Percentiles rank a stretch among this genome's conserved stretches.
Evolutionary conservation across 2,888 invertebrate species (phyloP).

Genomic region (Monochamus alternatus): DNA sequence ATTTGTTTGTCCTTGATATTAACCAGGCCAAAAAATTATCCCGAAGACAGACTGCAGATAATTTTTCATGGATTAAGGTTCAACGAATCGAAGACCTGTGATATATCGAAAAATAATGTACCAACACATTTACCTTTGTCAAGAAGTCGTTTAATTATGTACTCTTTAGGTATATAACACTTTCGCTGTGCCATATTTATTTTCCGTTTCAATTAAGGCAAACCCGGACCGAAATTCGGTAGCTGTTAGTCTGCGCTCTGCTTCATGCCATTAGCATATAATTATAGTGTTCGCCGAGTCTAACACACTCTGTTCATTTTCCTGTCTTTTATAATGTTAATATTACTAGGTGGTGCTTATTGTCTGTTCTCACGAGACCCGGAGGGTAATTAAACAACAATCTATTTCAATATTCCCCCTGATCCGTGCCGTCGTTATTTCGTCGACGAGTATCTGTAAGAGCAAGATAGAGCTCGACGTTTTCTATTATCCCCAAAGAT

Average conservation of each 20-base stretch:
- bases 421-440: slow-evolving; percentile 11
- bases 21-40: too few species aligned
- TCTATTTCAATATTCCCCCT: slow-evolving; percentile 13
- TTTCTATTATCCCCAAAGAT: slow-evolving; percentile 36
- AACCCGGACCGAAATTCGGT: not conserved
- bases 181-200: not conserved
- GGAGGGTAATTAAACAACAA: slow-evolving; percentile 24
- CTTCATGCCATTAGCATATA: slow-evolving; percentile 11
- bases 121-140: too few species aligned
- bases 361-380: slow-evolving; percentile 7
- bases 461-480: slow-evolving; percentile 15
- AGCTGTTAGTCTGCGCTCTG: not conserved
- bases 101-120: too few species aligned
- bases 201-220: not conserved
- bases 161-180: not conserved
- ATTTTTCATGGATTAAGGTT: too few species aligned
- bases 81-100: too few species aligned
- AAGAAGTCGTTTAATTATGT: not conserved
- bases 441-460: slow-evolving; percentile 22
- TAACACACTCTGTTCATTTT: slow-evolving; percentile 12
- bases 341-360: slow-evolving; percentile 9
- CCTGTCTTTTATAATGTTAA: slow-evolving; percentile 13
- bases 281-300: not conserved
- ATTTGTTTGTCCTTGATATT: too few species aligned
- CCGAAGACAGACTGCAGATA: too few species aligned